phyloP scores from a whole-genome alignment of 2,797 vertebrate genomes.

The Trachops cirrhosus region DNA sequence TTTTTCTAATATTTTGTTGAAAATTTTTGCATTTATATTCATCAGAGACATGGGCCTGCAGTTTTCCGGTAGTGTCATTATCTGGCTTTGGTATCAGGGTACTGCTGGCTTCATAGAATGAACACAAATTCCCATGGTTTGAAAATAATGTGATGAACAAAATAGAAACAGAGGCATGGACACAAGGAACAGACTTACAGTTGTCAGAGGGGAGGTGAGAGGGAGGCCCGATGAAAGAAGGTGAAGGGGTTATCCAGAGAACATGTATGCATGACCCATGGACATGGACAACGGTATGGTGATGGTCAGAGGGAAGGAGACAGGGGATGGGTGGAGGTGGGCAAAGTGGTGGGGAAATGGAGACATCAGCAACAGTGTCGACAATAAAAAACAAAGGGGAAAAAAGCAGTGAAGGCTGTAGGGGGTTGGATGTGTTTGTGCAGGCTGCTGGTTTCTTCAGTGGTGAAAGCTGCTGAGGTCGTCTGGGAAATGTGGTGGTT shows the following conservation, averaged over 20 bases:
- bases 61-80: neutral
- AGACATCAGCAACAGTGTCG: neutral
- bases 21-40: neutral
- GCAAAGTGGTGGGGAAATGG: neutral
- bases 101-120: neutral
- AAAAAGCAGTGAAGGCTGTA: neutral
- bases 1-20: neutral
- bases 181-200: neutral
- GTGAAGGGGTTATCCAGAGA: neutral
- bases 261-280: neutral
- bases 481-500: neutral
- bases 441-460: neutral
- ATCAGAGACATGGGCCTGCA: neutral
- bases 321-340: neutral
- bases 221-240: neutral
- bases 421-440: neutral
- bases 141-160: neutral
- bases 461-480: neutral
- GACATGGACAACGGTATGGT: neutral
- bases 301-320: neutral
- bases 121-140: neutral
- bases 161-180: neutral
- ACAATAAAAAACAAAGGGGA: too few species aligned
- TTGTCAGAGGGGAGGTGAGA: neutral
- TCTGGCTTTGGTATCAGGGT: neutral